phyloP scores from a whole-genome alignment of 2,797 vertebrate species.

The Melanogrammus aeglefinus region DNA sequence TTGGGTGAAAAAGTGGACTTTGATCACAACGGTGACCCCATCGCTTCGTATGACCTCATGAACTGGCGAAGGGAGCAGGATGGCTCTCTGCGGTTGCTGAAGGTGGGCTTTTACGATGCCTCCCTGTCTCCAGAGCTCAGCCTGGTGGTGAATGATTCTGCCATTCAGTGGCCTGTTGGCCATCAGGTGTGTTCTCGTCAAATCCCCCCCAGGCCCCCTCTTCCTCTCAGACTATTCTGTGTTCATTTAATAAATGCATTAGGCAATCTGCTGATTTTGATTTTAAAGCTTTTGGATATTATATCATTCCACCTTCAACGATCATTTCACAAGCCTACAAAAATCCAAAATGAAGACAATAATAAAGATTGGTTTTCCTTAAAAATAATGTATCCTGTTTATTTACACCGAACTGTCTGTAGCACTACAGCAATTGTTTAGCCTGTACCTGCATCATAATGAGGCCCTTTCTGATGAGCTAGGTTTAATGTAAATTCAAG shows the following conservation, averaged over 20 bases:
- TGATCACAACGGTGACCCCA: slow-evolving; percentile 72
- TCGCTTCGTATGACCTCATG: slow-evolving; percentile 74
- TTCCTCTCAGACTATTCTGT: slow-evolving; percentile 48
- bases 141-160: slow-evolving; percentile 61
- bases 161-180: slow-evolving; percentile 64
- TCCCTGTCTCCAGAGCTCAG: slow-evolving; percentile 46
- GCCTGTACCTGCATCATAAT: too few relatives aligned
- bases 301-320: neutral
- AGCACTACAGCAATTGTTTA: too few relatives aligned
- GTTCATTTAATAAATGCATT: slow-evolving; percentile 36
- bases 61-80: slow-evolving; percentile 68
- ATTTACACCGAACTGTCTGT: neutral
- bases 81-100: slow-evolving; percentile 61
- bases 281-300: slow-evolving; percentile 18
- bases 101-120: slow-evolving; percentile 71
- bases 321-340: neutral
- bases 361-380: neutral
- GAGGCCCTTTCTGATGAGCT: too few relatives aligned
- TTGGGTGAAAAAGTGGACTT: slow-evolving; percentile 67
- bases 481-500: too few relatives aligned
- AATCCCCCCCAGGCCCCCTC: slow-evolving; percentile 46
- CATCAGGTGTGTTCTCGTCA: slow-evolving; percentile 64
- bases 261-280: slow-evolving; percentile 19
- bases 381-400: neutral
- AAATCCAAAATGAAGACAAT: neutral